Percentiles rank a stretch among this genome's conserved stretches.
Evolutionary conservation across 2,113 vertebrate species (phyloP).

Genomic region (Sylvietta virens): DNA sequence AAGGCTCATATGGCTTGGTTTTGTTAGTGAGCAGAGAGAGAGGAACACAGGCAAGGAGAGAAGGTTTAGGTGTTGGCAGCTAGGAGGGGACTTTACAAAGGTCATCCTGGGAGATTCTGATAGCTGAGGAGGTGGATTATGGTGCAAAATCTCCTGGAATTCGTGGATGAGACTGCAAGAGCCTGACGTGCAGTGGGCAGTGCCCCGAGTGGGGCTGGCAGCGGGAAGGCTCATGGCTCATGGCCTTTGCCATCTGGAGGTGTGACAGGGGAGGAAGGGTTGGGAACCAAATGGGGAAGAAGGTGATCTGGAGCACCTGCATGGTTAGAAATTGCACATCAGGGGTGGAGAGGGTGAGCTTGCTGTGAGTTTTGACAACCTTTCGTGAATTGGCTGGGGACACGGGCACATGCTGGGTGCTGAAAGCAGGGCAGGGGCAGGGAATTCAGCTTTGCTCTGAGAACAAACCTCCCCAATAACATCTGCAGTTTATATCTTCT

Average conservation of each 20-base stretch:
- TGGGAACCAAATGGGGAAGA: not conserved
- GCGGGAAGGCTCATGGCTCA: not conserved
- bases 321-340: accelerated
- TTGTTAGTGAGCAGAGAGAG: not conserved
- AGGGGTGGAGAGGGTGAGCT: accelerated
- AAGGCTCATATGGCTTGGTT: not conserved
- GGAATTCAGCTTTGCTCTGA: not conserved
- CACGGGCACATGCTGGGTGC: accelerated
- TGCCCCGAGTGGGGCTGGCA: accelerated
- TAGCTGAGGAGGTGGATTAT: not conserved
- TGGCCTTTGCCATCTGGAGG: not conserved
- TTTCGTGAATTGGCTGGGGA: accelerated
- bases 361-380: not conserved
- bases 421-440: accelerated
- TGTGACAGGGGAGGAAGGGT: not conserved
- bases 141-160: not conserved
- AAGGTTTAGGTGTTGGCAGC: not conserved
- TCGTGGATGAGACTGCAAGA: accelerated
- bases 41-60: not conserved
- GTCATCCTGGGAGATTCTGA: not conserved
- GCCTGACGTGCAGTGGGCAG: not conserved
- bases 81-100: not conserved
- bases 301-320: not conserved
- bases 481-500: not conserved
- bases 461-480: not conserved